Evolutionary conservation across 2,888 invertebrate species (phyloP).

Genomic region (Cheilosia soror): DNA sequence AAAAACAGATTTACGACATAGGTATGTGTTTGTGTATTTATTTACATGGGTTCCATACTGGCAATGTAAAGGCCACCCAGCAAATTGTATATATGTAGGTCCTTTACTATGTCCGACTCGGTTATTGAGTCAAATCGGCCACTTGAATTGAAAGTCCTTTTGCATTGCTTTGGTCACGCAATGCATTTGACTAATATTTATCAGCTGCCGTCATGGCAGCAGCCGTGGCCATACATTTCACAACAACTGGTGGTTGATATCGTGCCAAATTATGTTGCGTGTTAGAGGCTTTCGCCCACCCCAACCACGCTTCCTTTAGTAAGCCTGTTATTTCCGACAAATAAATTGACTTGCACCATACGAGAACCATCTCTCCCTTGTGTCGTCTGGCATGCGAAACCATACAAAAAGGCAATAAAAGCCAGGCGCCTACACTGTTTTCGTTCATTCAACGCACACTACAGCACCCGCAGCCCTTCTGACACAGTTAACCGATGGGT

Average conservation of each 20-base stretch:
- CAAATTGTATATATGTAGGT: conserved; percentile 11
- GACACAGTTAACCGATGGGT: conserved; percentile 44
- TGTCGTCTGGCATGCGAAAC: conserved; percentile 17
- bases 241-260: conserved; percentile 50
- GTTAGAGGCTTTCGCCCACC: conserved; percentile 34
- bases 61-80: conserved; percentile 4
- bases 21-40: not conserved
- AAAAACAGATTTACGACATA: conserved; percentile 4
- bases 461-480: not conserved
- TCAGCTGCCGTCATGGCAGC: conserved; percentile 35
- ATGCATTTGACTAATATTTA: conserved; percentile 61
- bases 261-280: conserved; percentile 54
- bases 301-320: conserved; percentile 8
- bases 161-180: conserved; percentile 68
- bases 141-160: conserved; percentile 53
- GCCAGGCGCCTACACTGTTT: conserved; percentile 22
- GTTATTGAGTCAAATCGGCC: conserved; percentile 47
- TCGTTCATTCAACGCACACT: not conserved
- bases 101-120: conserved; percentile 49
- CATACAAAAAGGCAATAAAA: conserved; percentile 47
- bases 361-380: conserved; percentile 1
- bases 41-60: no score
- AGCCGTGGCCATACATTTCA: not conserved
- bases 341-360: conserved; percentile 64
- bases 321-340: conserved; percentile 46